phyloP scores from a whole-genome alignment of 2,888 invertebrate species.

The Digitonthophagus gazella region DNA sequence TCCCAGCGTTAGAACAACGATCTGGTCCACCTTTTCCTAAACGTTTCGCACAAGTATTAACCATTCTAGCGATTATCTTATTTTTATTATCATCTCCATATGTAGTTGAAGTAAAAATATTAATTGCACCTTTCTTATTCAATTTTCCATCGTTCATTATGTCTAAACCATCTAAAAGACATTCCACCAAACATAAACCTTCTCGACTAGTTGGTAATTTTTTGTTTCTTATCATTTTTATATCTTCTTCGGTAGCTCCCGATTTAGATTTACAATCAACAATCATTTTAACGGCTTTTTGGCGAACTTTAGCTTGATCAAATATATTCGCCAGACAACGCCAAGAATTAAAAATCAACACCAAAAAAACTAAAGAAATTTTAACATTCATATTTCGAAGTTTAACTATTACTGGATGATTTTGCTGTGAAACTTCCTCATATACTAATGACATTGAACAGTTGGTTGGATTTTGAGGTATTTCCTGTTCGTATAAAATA shows the following conservation, averaged over 20 bases:
- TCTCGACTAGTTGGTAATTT: slow-evolving; percentile 42
- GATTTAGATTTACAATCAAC: slow-evolving; percentile 41
- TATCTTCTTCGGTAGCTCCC: slow-evolving; percentile 43
- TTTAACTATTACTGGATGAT: neutral
- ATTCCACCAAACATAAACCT: slow-evolving; percentile 45
- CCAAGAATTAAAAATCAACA: neutral
- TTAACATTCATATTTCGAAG: neutral
- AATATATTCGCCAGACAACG: slow-evolving; percentile 9
- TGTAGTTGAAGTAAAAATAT: slow-evolving; percentile 38
- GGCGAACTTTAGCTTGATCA: slow-evolving; percentile 31
- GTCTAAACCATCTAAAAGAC: slow-evolving; percentile 41
- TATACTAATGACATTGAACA: too few species aligned
- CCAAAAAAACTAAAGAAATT: neutral
- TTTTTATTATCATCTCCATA: slow-evolving; percentile 40
- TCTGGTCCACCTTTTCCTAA: slow-evolving; percentile 34
- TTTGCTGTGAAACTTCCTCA: neutral
- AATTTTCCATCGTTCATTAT: slow-evolving; percentile 46
- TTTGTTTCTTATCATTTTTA: slow-evolving; percentile 38
- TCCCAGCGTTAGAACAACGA: slow-evolving; percentile 41
- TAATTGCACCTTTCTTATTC: slow-evolving; percentile 41
- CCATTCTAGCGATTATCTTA: slow-evolving; percentile 38
- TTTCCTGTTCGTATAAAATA: too few species aligned
- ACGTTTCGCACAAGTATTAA: slow-evolving; percentile 43
- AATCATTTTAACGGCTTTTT: slow-evolving; percentile 33
- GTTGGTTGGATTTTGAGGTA: neutral